Conservation (phyloP, 2,797 vertebrate genomes). For the Hozukius guyotensis region DNA sequence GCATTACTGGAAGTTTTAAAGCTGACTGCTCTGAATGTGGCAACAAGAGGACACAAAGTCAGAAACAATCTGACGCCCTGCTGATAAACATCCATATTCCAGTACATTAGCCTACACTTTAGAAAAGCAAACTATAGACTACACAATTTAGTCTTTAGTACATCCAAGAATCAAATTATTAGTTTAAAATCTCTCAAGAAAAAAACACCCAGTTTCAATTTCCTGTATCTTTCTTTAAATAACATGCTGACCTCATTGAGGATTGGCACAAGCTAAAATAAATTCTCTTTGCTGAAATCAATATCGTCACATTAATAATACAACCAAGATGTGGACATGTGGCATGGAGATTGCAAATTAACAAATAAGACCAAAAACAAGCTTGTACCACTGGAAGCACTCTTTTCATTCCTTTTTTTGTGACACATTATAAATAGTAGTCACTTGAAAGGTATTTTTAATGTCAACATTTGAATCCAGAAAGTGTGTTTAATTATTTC, state of each 20-base stretch:
- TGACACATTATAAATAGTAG: not conserved
- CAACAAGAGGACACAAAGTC: not conserved
- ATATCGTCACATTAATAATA: not conserved
- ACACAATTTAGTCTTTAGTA: not conserved
- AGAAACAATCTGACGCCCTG: not conserved
- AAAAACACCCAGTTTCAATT: not conserved
- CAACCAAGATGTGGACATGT: not conserved
- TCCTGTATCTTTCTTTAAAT: not conserved
- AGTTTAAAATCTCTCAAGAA: not conserved
- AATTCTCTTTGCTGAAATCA: not conserved
- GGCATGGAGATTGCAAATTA: not conserved
- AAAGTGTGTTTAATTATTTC: not conserved
- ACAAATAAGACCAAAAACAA: not conserved
- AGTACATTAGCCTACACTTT: not conserved
- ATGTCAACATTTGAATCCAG: not conserved
- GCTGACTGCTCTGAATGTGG: not conserved
- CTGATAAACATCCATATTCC: not conserved
- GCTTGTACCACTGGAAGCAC: not conserved
- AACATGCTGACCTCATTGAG: not conserved
- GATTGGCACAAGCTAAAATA: not conserved
- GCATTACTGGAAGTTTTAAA: slow-evolving; percentile 11
- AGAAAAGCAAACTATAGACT: not conserved
- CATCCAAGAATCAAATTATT: not conserved
- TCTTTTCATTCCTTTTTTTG: not conserved
- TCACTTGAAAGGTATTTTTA: not conserved